These are phyloP conservation scores for Marronus borbonicus DNA, from an alignment of 2,888 invertebrate species.

Conservation along the genomic window DNA sequence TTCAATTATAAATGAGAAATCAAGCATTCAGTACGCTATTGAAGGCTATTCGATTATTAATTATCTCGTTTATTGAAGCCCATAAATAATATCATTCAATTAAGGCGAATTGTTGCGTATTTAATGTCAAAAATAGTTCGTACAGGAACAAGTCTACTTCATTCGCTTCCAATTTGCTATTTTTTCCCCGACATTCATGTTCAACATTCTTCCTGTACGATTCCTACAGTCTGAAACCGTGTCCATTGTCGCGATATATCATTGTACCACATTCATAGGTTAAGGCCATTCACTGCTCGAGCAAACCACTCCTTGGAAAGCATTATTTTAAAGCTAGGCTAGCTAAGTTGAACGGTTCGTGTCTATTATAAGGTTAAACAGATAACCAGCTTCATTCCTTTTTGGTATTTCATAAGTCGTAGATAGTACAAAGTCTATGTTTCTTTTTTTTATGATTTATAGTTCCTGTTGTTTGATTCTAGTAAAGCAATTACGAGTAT, in stretches of 20 bases:
- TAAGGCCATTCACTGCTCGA: conserved; percentile 3
- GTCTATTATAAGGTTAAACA: conserved; percentile 12
- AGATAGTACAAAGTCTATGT: conserved; percentile 4
- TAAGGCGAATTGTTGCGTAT: too few species aligned
- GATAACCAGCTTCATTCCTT: conserved; percentile 10
- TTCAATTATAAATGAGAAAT: too few species aligned
- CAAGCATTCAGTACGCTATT: too few species aligned
- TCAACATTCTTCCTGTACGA: neutral
- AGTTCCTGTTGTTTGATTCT: neutral
- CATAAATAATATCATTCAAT: too few species aligned
- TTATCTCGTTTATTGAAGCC: too few species aligned
- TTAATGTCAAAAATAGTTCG: too few species aligned
- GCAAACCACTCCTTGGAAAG: conserved; percentile 7
- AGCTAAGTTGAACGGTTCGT: neutral
- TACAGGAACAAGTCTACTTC: too few species aligned
- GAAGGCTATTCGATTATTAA: too few species aligned
- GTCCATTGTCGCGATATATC: conserved; percentile 9
- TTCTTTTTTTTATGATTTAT: neutral
- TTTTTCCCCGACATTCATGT: neutral
- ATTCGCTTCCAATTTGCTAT: too few species aligned
- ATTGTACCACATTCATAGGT: conserved; percentile 1
- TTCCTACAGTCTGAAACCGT: neutral
- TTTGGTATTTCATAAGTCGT: conserved; percentile 7
- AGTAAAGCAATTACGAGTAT: too few species aligned
- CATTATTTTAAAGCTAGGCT: neutral